Conservation (phyloP, 2,113 vertebrate species). For the Okapia johnstoni region DNA sequence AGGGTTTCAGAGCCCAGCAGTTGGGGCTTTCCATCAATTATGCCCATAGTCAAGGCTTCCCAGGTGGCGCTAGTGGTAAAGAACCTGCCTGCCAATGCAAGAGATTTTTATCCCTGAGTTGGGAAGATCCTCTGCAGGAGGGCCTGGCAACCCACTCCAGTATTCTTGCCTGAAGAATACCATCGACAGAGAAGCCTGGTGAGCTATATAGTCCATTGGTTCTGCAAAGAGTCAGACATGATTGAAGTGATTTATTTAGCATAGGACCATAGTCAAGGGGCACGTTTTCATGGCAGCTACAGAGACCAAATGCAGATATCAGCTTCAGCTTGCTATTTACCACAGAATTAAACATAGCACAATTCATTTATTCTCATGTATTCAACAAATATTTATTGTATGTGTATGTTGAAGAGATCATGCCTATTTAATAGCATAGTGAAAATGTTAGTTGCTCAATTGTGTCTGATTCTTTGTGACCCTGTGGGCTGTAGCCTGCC, state of each 20-base stretch:
- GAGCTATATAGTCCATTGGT: not conserved
- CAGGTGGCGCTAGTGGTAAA: not conserved
- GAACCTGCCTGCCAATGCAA: not conserved
- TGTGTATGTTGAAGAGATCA: not conserved
- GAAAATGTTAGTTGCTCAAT: not conserved
- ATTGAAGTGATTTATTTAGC: not conserved
- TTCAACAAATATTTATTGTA: not conserved
- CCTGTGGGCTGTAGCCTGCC: not conserved
- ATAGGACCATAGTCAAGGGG: not conserved
- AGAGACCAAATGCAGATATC: not conserved
- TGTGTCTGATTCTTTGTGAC: not conserved
- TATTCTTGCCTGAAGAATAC: not conserved
- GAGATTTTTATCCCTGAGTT: not conserved
- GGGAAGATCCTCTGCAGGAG: not conserved
- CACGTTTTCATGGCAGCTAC: not conserved
- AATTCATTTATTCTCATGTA: not conserved
- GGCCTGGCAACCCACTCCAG: not conserved
- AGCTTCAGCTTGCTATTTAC: not conserved
- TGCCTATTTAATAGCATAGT: not conserved
- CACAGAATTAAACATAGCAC: not conserved
- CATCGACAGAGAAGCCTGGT: not conserved
- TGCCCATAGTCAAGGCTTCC: not conserved
- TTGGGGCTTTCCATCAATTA: not conserved
- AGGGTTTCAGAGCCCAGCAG: not conserved
- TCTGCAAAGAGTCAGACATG: not conserved